Evolutionary conservation across 2,888 invertebrate species (phyloP), one percentile per base, ranked within the genome.

Genomic region (Clunio marinus): DNA sequence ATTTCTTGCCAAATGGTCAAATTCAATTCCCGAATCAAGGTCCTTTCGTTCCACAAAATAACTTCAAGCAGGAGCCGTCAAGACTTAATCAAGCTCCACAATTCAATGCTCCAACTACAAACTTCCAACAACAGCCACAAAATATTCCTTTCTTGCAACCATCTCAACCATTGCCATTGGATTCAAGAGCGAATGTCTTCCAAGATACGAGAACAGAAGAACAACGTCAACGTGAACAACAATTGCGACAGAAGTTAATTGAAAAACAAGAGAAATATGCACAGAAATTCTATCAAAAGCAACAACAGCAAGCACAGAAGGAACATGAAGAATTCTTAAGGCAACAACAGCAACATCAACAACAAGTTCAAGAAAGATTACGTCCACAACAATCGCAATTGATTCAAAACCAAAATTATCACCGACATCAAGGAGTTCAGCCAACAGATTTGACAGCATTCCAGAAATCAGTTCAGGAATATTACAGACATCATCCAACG

Each of bases 251-350:
- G 72, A 83, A 86, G 71, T 82, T 88, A 2, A 88, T 88, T 70
- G 87, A 88, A 72, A 88, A 88, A 73, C 88, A 88, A 71, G 89
- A 89, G 73, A 84, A 89, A 71, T 86, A 89, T 72, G 84, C 88
- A 2, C 89, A 90, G 73, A 89, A 88, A 73, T 89, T 89, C 73
- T 89, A 90, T 72, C 84, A 90, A 72, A 88, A 88, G 72, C 87
- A 88, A 51, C 86, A 89, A 73, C 87, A 88, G 73, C 90, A 90
- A 74, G 85, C 88, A 0, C 83, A 88, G 71, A 84, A 85, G 72
- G 81, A 88, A 27, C 89, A 91, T 71, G 84, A 86, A 71, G 86
- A 87, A 69, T 88, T 88, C 73, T 73, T 88, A 0, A 83, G 83
- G 71, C 84, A 86, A 71, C 91, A 91, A 75, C 84, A 88, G 3